Evolutionary conservation across 2,113 vertebrate genomes (phyloP).

Genomic region (Bubo bubo): DNA sequence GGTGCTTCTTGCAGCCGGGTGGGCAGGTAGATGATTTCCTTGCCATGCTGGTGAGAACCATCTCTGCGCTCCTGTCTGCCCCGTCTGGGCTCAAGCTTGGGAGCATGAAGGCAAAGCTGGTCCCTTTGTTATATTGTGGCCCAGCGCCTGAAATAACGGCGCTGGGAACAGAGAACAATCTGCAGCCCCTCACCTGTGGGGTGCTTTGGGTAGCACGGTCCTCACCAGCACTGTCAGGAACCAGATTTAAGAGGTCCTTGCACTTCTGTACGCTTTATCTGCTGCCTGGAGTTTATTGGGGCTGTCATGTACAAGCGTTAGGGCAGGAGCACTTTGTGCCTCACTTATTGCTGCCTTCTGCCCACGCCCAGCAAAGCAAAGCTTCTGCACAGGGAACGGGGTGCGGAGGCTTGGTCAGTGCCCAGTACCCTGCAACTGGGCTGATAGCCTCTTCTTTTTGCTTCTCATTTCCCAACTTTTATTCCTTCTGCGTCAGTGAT

Average conservation of each 20-base stretch:
- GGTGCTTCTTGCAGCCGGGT: not conserved
- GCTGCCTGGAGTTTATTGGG: not conserved
- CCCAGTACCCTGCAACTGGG: not conserved
- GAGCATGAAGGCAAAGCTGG: not conserved
- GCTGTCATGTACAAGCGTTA: not conserved
- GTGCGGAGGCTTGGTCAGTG: not conserved
- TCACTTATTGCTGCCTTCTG: not conserved
- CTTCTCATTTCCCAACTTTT: not conserved
- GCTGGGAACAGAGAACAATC: not conserved
- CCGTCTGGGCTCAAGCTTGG: rapidly evolving
- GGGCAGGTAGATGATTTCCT: not conserved
- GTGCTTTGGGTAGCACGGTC: not conserved
- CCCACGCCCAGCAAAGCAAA: not conserved
- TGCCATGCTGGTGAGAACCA: not conserved
- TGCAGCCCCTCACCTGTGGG: not conserved
- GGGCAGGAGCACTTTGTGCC: not conserved
- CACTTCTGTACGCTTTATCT: not conserved
- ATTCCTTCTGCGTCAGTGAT: not conserved
- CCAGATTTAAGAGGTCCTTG: not conserved
- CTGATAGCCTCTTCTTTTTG: not conserved
- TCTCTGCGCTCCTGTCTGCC: not conserved
- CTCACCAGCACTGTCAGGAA: not conserved
- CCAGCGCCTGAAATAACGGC: not conserved
- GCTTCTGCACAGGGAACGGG: not conserved
- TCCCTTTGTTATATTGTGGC: not conserved